These are phyloP conservation scores for Calonectris borealis DNA, from an alignment of 2,113 vertebrate species.

Conservation along the genomic window DNA sequence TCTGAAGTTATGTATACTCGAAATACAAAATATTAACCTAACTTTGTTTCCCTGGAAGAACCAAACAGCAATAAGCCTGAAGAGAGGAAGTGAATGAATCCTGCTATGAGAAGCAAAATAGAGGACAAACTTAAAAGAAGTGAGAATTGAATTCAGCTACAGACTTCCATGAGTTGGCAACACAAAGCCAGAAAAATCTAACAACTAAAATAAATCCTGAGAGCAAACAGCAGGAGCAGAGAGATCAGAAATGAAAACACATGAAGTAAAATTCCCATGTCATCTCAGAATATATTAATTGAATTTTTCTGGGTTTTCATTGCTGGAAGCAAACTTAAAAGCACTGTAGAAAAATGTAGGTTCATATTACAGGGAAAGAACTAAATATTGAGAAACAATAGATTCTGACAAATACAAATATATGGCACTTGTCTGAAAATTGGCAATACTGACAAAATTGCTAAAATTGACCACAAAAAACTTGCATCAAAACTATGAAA, in stretches of 20 bases:
- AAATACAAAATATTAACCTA: neutral
- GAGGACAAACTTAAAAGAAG: neutral
- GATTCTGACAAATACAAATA: neutral
- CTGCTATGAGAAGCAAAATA: neutral
- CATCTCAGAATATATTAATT: neutral
- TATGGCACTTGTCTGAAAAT: neutral
- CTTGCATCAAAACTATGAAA: neutral
- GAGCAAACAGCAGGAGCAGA: neutral
- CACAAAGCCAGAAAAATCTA: neutral
- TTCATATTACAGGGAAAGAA: neutral
- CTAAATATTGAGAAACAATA: neutral
- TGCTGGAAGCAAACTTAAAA: neutral
- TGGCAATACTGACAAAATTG: neutral
- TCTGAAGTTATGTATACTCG: neutral
- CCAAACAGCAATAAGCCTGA: neutral
- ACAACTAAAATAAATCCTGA: neutral
- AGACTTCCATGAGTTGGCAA: neutral
- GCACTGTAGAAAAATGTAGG: neutral
- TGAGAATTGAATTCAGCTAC: conserved; percentile 2
- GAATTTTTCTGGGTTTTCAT: neutral
- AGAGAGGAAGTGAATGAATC: neutral
- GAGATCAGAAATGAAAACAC: neutral
- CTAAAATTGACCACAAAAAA: neutral
- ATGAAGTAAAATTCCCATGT: neutral
- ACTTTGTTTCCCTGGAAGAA: neutral